These are phyloP conservation scores for Limnephilus rhombicus DNA, from an alignment of 2,888 invertebrate genomes.

Conservation along the genomic window DNA sequence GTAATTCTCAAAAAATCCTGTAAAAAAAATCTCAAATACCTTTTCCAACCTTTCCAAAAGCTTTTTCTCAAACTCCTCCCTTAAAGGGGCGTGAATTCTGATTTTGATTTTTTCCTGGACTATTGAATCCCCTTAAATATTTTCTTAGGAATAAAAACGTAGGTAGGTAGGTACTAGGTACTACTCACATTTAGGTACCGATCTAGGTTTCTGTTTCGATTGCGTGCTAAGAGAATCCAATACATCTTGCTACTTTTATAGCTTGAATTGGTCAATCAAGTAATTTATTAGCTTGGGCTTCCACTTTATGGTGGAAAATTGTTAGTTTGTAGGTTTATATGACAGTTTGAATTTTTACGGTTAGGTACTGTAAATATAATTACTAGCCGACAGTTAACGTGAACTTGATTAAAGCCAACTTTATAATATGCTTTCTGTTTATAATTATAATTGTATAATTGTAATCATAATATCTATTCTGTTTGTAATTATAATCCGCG, in stretches of 20 bases:
- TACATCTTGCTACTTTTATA: background rate
- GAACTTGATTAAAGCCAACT: background rate
- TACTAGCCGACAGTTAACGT: background rate
- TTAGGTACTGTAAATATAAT: background rate
- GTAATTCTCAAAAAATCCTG: no score
- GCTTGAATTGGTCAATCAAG: background rate
- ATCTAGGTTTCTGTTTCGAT: background rate
- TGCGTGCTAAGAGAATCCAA: background rate
- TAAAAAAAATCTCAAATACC: no score
- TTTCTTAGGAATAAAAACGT: no score
- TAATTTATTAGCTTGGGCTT: background rate
- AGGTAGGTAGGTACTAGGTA: no score
- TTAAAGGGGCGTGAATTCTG: no score
- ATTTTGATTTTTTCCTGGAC: no score
- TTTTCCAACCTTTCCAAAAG: no score
- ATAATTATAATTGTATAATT: background rate
- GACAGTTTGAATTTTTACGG: background rate
- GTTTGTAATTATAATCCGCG: no score
- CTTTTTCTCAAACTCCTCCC: no score
- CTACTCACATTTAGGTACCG: no score
- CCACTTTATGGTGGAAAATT: background rate
- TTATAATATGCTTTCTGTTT: background rate
- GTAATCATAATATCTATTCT: no score
- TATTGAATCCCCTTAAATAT: no score
- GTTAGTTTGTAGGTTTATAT: background rate